Base-by-base conservation (phyloP, 2,888 invertebrate species). In the Microctonus hyperodae region DNA sequence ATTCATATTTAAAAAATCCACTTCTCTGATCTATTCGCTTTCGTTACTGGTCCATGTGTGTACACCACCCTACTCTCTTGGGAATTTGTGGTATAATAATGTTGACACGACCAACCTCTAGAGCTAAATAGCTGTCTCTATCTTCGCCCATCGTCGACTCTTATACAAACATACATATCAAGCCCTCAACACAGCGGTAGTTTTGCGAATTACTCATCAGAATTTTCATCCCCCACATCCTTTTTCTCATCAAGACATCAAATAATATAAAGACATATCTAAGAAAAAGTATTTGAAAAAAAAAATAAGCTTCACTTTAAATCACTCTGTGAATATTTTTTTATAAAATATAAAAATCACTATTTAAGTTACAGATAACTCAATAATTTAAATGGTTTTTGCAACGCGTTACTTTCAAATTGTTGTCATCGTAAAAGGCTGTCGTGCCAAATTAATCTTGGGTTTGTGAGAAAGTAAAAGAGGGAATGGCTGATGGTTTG, bases 61-160 rank as follows among this genome's bases (percentile, higher is more conserved):
- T 68, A 60, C 70, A 64, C 66, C n/a, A n/a, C n/a, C n/a, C 68
- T 67, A 71, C 71, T 81, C 81, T 75, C 79, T 59, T 67, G 80
- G 77, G 80, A 80, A 81, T 80, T 75, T 74, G 75, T 65, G 76
- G 77, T 79, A 78, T 81, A 80, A 80, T 80, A 80, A 80, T 78
- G 80, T 80, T 80, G 80, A 80, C 81, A 80, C 75, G 81, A 79
- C 72, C 76, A 72, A 72, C 73, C 72, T 73, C 56, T 66, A 61
- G 74, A 70, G 75, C 78, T 77, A 77, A 79, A 80, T 76, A 76
- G 71, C 71, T 69, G 71, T 68, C 59, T 70, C 72, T 68, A 69
- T 73, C 70, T 66, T 67, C 58, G 48, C 56, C 61, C 66, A 63
- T 69, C 62, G 31, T 64, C 67, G 28, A 48, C 31, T 53, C 48